These are phyloP conservation scores for Tethea ocularis DNA, from an alignment of 2,888 invertebrate genomes.

Conservation along the genomic window DNA sequence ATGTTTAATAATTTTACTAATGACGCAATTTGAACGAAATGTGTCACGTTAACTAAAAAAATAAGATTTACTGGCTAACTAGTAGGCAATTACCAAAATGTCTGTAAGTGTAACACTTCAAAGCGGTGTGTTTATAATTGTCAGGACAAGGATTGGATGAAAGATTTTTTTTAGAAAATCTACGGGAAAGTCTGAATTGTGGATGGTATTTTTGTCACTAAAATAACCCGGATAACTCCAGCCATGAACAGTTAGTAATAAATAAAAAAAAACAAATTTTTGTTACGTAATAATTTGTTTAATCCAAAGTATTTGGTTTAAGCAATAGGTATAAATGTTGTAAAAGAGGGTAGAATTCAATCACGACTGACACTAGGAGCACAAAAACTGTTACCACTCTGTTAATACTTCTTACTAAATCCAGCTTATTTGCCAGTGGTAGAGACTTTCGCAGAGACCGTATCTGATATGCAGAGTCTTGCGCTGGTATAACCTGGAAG, in stretches of 20 bases:
- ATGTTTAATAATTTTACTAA: not conserved
- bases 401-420: slow-evolving; percentile 54
- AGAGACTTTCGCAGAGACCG: slow-evolving; percentile 63
- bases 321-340: slow-evolving; percentile 35
- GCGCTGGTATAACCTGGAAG: slow-evolving; percentile 66
- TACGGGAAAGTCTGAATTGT: too few species aligned
- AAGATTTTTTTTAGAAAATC: too few species aligned
- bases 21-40: not conserved
- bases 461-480: slow-evolving; percentile 38
- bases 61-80: too few species aligned
- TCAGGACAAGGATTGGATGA: too few species aligned
- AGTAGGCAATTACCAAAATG: too few species aligned
- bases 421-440: slow-evolving; percentile 40
- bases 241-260: too few species aligned
- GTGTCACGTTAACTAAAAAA: too few species aligned
- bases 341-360: slow-evolving; percentile 65
- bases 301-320: slow-evolving; percentile 28
- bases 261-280: not conserved
- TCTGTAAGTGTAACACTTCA: too few species aligned
- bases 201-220: too few species aligned
- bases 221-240: too few species aligned
- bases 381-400: slow-evolving; percentile 53
- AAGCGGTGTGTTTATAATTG: too few species aligned
- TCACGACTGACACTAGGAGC: slow-evolving; percentile 45
- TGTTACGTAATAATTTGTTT: slow-evolving; percentile 18